A percentile compares a stretch with the other conserved stretches of the same genome.
phyloP scores from a whole-genome alignment of 2,888 invertebrate genomes.

The Pilophorus perplexus region DNA sequence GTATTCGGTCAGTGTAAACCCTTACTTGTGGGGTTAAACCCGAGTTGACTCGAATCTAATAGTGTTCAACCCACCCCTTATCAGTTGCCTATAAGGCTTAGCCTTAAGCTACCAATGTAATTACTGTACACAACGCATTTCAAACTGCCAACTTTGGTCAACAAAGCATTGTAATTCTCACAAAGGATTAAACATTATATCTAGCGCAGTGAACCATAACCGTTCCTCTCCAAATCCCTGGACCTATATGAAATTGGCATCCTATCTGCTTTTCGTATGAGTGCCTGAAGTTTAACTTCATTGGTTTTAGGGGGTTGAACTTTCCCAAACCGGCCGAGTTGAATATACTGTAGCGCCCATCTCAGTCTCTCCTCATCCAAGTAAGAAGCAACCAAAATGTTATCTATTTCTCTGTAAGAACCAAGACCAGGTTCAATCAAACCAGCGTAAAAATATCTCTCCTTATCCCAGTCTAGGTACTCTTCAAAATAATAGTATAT shows the following conservation, averaged over 20 bases:
- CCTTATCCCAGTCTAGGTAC: no score
- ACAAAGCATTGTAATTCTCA: constrained; percentile 44
- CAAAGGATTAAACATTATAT: constrained; percentile 46
- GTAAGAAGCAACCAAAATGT: no score
- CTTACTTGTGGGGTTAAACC: constrained; percentile 42
- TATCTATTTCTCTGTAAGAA: no score
- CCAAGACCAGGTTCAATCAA: no score
- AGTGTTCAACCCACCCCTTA: constrained; percentile 47
- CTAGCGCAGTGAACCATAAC: constrained; percentile 41
- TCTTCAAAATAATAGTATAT: no score
- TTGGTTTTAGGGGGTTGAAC: constrained; percentile 20
- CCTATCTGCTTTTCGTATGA: constrained; percentile 1
- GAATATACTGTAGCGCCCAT: not conserved
- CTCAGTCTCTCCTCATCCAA: no score
- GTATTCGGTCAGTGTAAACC: constrained; percentile 44
- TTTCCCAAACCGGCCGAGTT: not conserved
- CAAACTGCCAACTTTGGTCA: constrained; percentile 46
- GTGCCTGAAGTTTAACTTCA: constrained; percentile 18
- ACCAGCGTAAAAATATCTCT: not conserved
- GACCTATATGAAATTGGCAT: constrained; percentile 35
- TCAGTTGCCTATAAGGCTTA: constrained; percentile 49
- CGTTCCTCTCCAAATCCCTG: constrained; percentile 25
- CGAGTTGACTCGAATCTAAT: constrained; percentile 47
- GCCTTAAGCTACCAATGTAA: constrained; percentile 47
- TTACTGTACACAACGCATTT: constrained; percentile 47